These are phyloP conservation scores for Epinotia brunnichana DNA, from an alignment of 2,888 invertebrate genomes.

Conservation along the genomic window DNA sequence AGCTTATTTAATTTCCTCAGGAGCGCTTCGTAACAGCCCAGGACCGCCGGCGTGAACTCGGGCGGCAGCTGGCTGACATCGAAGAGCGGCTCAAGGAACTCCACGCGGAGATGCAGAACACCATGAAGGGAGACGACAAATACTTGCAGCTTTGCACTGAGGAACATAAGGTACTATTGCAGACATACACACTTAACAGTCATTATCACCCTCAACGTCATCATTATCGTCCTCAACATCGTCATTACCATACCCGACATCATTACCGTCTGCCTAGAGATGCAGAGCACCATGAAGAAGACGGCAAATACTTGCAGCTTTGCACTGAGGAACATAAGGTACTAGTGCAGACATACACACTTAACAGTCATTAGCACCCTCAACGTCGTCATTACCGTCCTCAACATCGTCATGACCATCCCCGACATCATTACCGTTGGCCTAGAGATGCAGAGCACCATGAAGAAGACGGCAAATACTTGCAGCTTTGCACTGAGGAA, in stretches of 20 bases:
- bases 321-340: constrained; percentile 88
- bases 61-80: constrained; percentile 83
- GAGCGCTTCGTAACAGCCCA: constrained; percentile 86
- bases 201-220: neutral
- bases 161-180: constrained; percentile 82
- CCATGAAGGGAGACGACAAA: constrained; percentile 89
- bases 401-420: too few species aligned
- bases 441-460: too few species aligned
- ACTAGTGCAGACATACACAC: too few species aligned
- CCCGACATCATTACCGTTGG: too few species aligned
- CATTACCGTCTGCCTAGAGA: constrained; percentile 83
- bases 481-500: too few species aligned
- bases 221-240: neutral
- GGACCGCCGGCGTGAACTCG: constrained; percentile 85
- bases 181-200: too few species aligned
- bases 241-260: neutral
- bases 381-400: too few species aligned
- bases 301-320: constrained; percentile 88
- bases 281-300: constrained; percentile 90
- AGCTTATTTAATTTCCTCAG: constrained; percentile 61
- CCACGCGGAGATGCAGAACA: constrained; percentile 89
- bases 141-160: constrained; percentile 89
- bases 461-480: too few species aligned
- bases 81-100: constrained; percentile 87
- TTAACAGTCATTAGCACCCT: too few species aligned